Evolutionary conservation across 1,140 invertebrate species (phyloP).

Genomic region (Paralvinella palmiformis): DNA sequence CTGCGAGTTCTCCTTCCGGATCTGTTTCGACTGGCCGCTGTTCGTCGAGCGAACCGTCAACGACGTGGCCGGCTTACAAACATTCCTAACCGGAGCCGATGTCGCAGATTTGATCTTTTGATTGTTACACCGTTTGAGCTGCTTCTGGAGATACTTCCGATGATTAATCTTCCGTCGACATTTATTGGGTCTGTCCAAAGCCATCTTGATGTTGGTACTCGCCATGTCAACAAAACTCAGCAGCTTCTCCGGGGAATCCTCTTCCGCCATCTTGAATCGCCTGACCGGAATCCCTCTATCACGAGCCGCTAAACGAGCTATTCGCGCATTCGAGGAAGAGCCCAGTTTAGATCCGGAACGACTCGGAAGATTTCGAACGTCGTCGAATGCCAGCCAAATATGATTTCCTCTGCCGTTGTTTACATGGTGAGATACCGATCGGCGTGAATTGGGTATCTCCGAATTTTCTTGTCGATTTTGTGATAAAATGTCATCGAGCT

Average conservation of each 20-base stretch:
- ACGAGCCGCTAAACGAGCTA: no score
- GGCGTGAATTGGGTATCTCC: no score
- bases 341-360: no score
- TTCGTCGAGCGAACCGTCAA: background rate
- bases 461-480: no score
- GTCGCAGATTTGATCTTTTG: slow-evolving; percentile 3
- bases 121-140: slow-evolving; percentile 33
- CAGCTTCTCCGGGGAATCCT: background rate
- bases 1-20: slow-evolving; percentile 30
- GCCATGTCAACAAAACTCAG: slow-evolving; percentile 16
- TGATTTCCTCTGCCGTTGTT: no score
- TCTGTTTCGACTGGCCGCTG: slow-evolving; percentile 10
- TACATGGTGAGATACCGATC: no score
- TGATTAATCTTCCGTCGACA: slow-evolving; percentile 44
- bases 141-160: slow-evolving; percentile 44
- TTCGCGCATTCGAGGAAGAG: no score
- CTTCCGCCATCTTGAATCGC: no score
- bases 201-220: slow-evolving; percentile 10
- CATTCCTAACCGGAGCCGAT: background rate
- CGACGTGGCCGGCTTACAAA: background rate
- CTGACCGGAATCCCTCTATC: no score
- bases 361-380: no score
- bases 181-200: slow-evolving; percentile 24
- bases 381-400: no score
- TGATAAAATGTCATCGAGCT: no score